A percentile compares a stretch with the other conserved stretches of the same genome.
Conservation (phyloP, 53 echinoderm and acorn worm genomes). For the Patiria pectinifera region DNA sequence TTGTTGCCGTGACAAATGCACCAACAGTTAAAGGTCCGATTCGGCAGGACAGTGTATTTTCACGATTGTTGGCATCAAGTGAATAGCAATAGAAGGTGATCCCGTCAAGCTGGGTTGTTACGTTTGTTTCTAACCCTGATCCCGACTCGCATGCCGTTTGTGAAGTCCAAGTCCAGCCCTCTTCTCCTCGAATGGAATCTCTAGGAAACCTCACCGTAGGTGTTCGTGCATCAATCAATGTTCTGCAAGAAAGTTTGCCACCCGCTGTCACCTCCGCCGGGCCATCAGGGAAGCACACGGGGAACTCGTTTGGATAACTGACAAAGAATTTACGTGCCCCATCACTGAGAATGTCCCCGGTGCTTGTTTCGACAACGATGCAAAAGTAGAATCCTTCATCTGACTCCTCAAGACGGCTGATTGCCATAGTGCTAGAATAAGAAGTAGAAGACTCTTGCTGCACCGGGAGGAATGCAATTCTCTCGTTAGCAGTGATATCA, state of each 20-base stretch:
- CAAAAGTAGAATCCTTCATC: slow-evolving; percentile 29
- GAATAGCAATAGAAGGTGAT: too few species aligned
- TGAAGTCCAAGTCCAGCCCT: too few species aligned
- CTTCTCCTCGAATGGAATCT: too few species aligned
- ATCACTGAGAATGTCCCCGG: background rate
- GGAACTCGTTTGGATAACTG: slow-evolving; percentile 15
- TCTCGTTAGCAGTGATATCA: background rate
- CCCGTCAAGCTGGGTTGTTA: too few species aligned
- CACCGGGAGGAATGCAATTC: background rate
- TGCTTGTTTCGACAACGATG: background rate
- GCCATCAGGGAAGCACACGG: slow-evolving; percentile 26
- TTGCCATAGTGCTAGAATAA: slow-evolving; percentile 1
- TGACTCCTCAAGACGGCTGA: background rate
- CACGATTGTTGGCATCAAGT: too few species aligned
- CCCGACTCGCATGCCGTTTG: too few species aligned
- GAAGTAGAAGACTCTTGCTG: background rate
- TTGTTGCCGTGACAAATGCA: too few species aligned
- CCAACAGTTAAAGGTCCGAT: too few species aligned
- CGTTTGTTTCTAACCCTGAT: too few species aligned
- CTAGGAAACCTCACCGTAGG: background rate
- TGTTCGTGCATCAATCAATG: slow-evolving; percentile 20
- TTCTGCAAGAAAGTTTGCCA: background rate
- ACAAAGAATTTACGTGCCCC: background rate
- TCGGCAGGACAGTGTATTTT: too few species aligned
- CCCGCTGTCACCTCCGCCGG: background rate